A percentile compares a stretch with the other conserved stretches of the same genome.
These are phyloP conservation scores for Dipodomys spectabilis DNA, from an alignment of 2,113 vertebrate species.

Conservation along the genomic window DNA sequence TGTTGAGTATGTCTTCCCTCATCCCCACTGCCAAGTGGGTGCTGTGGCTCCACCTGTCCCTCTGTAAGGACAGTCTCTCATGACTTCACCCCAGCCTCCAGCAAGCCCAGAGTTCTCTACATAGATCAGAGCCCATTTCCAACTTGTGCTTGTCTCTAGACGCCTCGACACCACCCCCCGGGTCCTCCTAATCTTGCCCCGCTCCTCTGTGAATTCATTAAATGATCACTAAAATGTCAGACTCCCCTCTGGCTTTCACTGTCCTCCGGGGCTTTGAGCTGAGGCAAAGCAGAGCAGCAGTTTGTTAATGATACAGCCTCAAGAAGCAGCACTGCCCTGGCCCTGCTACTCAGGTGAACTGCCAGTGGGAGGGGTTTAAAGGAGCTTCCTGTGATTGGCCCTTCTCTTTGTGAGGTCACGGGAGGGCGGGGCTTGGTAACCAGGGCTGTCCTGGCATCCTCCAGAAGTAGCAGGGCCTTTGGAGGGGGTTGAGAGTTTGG, in stretches of 20 bases:
- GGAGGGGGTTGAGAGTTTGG: background rate
- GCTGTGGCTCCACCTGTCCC: too few relatives aligned
- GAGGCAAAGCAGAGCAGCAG: too few relatives aligned
- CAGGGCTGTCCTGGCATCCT: background rate
- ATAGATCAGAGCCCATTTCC: background rate
- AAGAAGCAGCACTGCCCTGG: background rate
- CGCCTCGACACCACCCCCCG: background rate
- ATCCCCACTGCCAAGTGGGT: background rate
- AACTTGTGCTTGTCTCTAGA: background rate
- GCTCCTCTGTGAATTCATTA: background rate
- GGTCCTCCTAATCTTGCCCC: background rate
- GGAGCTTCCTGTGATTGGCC: background rate
- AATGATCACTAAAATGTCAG: background rate
- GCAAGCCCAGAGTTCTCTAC: background rate
- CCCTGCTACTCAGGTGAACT: background rate
- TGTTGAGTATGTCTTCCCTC: background rate
- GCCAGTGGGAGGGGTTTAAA: background rate
- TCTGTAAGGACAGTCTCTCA: background rate
- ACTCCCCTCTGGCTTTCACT: background rate
- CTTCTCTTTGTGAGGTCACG: background rate
- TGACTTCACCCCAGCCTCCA: background rate
- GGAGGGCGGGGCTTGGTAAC: background rate
- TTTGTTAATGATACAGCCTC: background rate
- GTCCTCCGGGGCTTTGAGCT: background rate
- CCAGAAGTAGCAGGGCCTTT: background rate